phyloP scores from a whole-genome alignment of 1,140 invertebrate genomes.

The Nephotettix cincticeps region DNA sequence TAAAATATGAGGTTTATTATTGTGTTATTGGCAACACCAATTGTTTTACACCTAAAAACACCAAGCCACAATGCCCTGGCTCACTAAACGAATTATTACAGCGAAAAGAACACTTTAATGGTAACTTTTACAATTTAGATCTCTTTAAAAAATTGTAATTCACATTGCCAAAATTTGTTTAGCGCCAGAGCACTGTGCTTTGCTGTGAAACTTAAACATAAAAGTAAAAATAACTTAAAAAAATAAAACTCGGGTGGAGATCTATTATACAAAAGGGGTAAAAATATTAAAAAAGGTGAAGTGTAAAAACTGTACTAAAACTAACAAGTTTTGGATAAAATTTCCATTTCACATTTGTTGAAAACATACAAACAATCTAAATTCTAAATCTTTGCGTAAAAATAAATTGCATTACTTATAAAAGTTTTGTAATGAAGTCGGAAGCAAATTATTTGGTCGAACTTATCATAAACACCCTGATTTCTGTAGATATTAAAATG shows the following conservation, averaged over 20 bases:
- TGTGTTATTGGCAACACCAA: conserved; percentile 50
- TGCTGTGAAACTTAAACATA: conserved; percentile 7
- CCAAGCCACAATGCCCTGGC: conserved; percentile 72
- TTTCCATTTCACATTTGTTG: not conserved
- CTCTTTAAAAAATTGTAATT: not conserved
- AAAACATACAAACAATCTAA: not conserved
- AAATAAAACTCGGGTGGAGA: conserved; percentile 30
- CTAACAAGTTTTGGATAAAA: too few relatives aligned
- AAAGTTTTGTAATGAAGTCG: too few relatives aligned
- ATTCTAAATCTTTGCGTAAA: not conserved
- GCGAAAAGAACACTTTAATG: conserved; percentile 15
- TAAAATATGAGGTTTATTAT: too few relatives aligned
- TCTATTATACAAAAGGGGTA: too few relatives aligned
- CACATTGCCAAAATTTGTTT: conserved; percentile 20
- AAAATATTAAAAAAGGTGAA: too few relatives aligned
- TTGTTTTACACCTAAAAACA: conserved; percentile 32
- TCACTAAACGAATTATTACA: conserved; percentile 47
- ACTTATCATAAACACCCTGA: too few relatives aligned
- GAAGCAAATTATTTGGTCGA: too few relatives aligned
- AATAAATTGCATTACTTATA: too few relatives aligned
- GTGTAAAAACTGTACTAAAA: too few relatives aligned
- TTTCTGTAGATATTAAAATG: too few relatives aligned
- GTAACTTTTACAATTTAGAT: conserved; percentile 23
- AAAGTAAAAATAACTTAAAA: conserved; percentile 29
- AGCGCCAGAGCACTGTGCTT: conserved; percentile 36